These are phyloP conservation scores for Athalia rosae DNA, from an alignment of 2,888 invertebrate genomes.

Conservation along the genomic window DNA sequence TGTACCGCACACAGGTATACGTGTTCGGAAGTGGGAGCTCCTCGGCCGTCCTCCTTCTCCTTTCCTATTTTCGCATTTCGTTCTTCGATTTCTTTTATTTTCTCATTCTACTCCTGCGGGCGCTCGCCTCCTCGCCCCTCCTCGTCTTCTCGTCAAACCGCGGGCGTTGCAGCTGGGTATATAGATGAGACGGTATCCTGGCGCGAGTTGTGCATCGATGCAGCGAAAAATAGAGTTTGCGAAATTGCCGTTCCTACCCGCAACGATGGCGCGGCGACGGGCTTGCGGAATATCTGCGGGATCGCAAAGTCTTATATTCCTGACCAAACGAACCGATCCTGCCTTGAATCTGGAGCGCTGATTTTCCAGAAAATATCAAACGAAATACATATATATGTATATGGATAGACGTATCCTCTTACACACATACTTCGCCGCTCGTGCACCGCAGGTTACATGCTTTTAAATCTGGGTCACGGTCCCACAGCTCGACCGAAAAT, in stretches of 20 bases:
- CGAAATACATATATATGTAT: not conserved
- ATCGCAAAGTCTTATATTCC: constrained; percentile 13
- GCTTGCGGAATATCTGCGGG: not conserved
- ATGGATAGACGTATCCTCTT: no score
- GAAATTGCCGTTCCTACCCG: constrained; percentile 11
- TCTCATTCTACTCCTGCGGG: not conserved
- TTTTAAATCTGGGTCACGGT: constrained; percentile 5
- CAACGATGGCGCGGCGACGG: not conserved
- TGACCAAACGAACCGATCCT: constrained; percentile 27
- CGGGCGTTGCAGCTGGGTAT: not conserved
- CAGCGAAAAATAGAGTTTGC: constrained; percentile 23
- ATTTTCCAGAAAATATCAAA: constrained; percentile 24
- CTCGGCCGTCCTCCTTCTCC: constrained; percentile 4
- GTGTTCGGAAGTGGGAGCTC: constrained; percentile 10
- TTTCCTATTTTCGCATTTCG: constrained; percentile 44
- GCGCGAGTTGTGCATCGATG: constrained; percentile 28
- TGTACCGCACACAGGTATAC: not conserved
- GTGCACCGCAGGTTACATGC: not conserved
- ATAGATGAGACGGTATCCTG: constrained; percentile 16
- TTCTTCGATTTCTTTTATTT: constrained; percentile 33
- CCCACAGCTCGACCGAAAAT: not conserved
- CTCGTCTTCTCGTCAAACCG: constrained; percentile 6
- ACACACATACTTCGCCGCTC: no score
- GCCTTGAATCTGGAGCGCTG: constrained; percentile 29
- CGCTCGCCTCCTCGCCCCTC: not conserved